Percentiles rank a stretch among this genome's conserved stretches.
Conservation (phyloP, 2,113 vertebrate genomes). For the Ceuthmochares aereus region DNA sequence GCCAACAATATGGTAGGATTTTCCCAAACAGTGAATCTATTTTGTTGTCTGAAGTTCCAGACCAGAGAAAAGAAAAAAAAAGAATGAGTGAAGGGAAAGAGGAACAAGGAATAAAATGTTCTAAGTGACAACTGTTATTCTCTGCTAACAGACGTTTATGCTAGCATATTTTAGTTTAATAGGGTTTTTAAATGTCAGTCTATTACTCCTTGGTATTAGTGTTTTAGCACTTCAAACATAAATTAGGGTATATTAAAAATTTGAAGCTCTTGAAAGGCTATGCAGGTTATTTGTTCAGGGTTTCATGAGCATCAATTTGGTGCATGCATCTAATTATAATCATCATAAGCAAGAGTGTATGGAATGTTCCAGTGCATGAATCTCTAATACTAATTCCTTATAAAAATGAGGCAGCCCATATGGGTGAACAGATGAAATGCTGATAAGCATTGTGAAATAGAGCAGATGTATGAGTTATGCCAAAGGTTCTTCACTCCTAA, state of each 20-base stretch:
- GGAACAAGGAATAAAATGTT: background rate
- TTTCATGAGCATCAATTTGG: background rate
- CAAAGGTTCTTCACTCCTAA: conserved; percentile 14
- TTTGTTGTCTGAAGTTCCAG: background rate
- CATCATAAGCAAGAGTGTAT: background rate
- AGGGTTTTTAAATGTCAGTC: background rate
- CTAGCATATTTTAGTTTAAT: conserved; percentile 44
- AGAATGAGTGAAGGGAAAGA: background rate
- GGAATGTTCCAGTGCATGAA: conserved; percentile 13
- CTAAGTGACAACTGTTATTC: background rate
- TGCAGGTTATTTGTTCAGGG: conserved; percentile 7
- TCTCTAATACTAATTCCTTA: conserved; percentile 49
- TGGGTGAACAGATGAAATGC: conserved; percentile 43
- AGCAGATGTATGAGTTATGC: conserved; percentile 49
- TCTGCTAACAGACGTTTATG: background rate
- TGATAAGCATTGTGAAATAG: conserved; percentile 27
- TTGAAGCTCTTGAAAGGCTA: background rate
- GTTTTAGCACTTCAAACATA: conserved; percentile 10
- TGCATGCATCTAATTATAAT: conserved; percentile 26
- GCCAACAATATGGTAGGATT: background rate
- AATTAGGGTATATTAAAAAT: conserved; percentile 6
- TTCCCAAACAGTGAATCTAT: background rate
- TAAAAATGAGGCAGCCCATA: conserved; percentile 56
- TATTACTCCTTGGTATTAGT: conserved; percentile 12
- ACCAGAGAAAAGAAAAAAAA: background rate